phyloP scores from a whole-genome alignment of 2,113 vertebrate species.

The Ictalurus furcatus region DNA sequence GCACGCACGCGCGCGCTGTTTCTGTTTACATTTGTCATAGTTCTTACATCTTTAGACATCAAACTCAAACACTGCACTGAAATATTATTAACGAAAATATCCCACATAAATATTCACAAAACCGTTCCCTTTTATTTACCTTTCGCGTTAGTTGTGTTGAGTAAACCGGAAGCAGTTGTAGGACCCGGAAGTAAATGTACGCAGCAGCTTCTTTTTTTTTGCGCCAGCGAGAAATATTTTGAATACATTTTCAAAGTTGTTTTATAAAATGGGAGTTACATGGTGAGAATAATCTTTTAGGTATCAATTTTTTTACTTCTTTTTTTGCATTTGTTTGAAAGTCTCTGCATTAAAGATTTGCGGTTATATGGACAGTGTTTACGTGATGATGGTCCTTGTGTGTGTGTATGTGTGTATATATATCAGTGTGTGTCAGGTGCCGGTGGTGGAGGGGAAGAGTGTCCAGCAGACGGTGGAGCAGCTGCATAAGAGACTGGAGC shows the following conservation, averaged over 20 bases:
- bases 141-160: neutral
- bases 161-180: conserved; percentile 6
- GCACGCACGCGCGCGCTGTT: neutral
- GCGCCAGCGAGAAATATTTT: neutral
- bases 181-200: neutral
- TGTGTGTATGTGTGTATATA: neutral
- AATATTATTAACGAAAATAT: neutral
- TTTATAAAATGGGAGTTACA: conserved; percentile 71
- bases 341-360: neutral
- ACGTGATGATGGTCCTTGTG: neutral
- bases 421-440: conserved; percentile 89
- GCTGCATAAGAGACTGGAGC: conserved; percentile 87
- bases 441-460: conserved; percentile 91
- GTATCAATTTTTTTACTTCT: neutral
- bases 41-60: neutral
- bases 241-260: neutral
- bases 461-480: conserved; percentile 94
- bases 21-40: neutral
- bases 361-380: neutral
- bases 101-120: neutral
- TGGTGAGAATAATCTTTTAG: conserved; percentile 64
- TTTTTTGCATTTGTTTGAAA: neutral
- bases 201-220: neutral
- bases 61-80: neutral
- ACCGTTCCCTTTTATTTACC: neutral